Percentiles rank a stretch among this genome's conserved stretches.
Conservation (phyloP, 2,888 invertebrate species). For the Acanthoscelides obtectus region DNA sequence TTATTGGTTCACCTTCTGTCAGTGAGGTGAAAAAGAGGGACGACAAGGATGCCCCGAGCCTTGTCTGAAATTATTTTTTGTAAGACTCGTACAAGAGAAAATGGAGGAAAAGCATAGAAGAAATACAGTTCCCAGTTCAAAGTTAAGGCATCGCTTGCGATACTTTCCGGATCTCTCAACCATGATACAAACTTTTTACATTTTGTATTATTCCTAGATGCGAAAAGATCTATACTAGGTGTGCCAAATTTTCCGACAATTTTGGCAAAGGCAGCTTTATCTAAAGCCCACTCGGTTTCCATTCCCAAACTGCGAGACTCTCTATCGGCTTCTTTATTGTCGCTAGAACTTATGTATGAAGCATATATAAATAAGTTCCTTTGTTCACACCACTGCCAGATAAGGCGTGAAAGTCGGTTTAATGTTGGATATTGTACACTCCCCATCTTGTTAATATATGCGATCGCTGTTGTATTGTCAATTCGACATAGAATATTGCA, state of each 20-base stretch:
- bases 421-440: background rate
- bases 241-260: conserved; percentile 1
- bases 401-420: background rate
- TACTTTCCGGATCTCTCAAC: conserved; percentile 8
- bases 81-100: conserved; percentile 7
- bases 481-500: background rate
- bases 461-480: background rate
- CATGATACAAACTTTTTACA: conserved; percentile 8
- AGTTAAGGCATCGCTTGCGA: conserved; percentile 11
- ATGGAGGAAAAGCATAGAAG: conserved; percentile 19
- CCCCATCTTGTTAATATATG: background rate
- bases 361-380: conserved; percentile 1
- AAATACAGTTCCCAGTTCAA: conserved; percentile 5
- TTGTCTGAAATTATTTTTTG: conserved; percentile 9
- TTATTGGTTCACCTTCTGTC: background rate
- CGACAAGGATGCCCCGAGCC: conserved; percentile 12
- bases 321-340: conserved; percentile 4
- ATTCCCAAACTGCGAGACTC: background rate
- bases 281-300: conserved; percentile 6
- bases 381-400: background rate
- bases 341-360: conserved; percentile 4
- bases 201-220: background rate
- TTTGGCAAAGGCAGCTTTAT: background rate
- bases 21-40: conserved; percentile 9
- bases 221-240: conserved; percentile 6